Percentiles rank a stretch among this genome's conserved stretches.
phyloP scores from a whole-genome alignment of 2,888 invertebrate species.

The Molorchus minor region DNA sequence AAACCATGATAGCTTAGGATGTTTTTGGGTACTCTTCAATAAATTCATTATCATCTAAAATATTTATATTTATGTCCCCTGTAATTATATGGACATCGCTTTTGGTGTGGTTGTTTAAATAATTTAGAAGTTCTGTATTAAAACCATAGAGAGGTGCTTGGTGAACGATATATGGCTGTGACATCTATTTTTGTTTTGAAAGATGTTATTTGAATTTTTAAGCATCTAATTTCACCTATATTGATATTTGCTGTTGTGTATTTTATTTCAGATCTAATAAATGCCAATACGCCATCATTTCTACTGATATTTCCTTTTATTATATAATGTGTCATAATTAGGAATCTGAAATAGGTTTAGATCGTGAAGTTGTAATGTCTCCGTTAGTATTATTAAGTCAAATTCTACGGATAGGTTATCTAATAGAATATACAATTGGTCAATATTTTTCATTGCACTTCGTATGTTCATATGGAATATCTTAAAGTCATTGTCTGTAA shows the following conservation, averaged over 20 bases:
- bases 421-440: neutral
- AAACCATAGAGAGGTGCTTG: neutral
- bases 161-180: neutral
- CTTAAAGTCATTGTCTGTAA: neutral
- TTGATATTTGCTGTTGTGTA: no score
- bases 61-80: neutral
- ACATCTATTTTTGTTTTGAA: neutral
- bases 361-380: neutral
- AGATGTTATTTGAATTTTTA: neutral
- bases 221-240: neutral
- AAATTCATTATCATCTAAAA: neutral
- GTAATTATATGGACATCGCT: neutral
- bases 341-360: neutral
- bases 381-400: constrained; percentile 7
- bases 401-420: constrained; percentile 1
- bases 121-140: neutral
- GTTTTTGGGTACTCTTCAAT: neutral
- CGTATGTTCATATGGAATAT: neutral
- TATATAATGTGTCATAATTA: neutral
- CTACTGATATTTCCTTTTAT: neutral
- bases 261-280: no score
- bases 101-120: neutral
- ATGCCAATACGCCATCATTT: neutral
- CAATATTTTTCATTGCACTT: neutral
- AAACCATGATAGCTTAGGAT: neutral